A percentile compares a stretch with the other conserved stretches of the same genome.
Conservation (phyloP, 2,797 vertebrate species). For the Tragelaphus eurycerus region DNA sequence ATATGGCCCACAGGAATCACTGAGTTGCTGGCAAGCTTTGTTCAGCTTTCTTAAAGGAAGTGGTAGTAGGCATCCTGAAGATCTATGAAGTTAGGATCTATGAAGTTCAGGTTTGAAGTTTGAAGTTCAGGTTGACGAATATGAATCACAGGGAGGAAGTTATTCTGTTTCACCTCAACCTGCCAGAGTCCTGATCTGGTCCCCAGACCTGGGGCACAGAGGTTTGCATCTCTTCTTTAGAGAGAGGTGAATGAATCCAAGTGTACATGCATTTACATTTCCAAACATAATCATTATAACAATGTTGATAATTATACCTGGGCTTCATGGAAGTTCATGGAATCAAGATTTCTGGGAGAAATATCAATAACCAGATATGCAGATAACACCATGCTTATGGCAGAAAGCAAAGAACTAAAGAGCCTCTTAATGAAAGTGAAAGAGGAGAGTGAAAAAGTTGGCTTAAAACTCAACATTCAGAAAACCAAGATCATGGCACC, state of each 20-base stretch:
- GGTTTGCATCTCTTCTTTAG: not conserved
- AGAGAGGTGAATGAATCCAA: not conserved
- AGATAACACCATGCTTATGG: not conserved
- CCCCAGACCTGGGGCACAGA: not conserved
- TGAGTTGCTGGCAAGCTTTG: not conserved
- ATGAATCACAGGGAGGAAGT: not conserved
- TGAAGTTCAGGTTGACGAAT: slow-evolving; percentile 21
- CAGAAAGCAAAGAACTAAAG: not conserved
- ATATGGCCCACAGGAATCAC: not conserved
- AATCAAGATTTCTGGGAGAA: not conserved
- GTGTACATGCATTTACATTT: not conserved
- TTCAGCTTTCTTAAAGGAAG: not conserved
- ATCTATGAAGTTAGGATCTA: not conserved
- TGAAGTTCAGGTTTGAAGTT: not conserved
- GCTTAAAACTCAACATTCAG: not conserved
- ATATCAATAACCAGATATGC: not conserved
- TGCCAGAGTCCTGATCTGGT: not conserved
- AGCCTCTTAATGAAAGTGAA: not conserved
- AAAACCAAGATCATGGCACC: not conserved
- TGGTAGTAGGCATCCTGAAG: not conserved
- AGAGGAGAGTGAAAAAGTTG: not conserved
- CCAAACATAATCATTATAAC: not conserved
- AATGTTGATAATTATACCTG: not conserved
- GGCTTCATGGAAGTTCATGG: not conserved
- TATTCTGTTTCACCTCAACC: not conserved